These are phyloP conservation scores for Scomber colias DNA, from an alignment of 2,113 vertebrate species.

Conservation along the genomic window DNA sequence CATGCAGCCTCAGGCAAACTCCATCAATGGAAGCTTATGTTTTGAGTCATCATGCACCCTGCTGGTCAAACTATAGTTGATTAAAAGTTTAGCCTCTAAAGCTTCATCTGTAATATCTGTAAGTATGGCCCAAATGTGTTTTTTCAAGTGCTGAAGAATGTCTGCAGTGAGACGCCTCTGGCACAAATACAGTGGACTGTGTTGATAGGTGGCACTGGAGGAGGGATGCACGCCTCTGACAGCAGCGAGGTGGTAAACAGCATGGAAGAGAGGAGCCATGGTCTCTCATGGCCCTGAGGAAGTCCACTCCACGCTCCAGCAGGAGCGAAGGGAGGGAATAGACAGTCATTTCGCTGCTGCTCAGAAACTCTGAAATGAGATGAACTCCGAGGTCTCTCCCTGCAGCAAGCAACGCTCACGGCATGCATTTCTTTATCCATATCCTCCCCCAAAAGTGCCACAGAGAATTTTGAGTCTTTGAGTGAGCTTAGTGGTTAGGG, in stretches of 20 bases:
- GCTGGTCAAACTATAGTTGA: constrained; percentile 50
- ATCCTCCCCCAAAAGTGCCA: constrained; percentile 70
- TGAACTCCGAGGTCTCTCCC: constrained; percentile 76
- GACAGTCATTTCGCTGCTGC: constrained; percentile 63
- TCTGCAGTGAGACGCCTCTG: constrained; percentile 35
- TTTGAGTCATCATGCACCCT: constrained; percentile 33
- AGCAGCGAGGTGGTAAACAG: constrained; percentile 65
- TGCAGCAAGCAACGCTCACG: constrained; percentile 61
- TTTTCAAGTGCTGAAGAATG: constrained; percentile 23
- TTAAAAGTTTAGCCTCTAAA: constrained; percentile 45
- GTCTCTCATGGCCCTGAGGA: constrained; percentile 67
- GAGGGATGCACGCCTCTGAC: constrained; percentile 65
- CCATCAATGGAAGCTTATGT: constrained; percentile 36
- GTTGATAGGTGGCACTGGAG: constrained; percentile 57
- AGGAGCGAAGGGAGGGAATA: constrained; percentile 64
- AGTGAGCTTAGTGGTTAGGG: constrained; percentile 66
- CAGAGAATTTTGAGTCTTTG: constrained; percentile 72
- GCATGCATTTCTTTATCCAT: constrained; percentile 64
- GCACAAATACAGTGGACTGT: constrained; percentile 44
- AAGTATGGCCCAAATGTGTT: constrained; percentile 31
- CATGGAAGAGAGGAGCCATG: constrained; percentile 57
- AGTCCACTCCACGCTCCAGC: constrained; percentile 58
- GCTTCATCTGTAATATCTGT: constrained; percentile 41
- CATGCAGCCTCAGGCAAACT: constrained; percentile 27
- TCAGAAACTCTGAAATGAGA: constrained; percentile 78